Evolutionary conservation across 2,113 vertebrate species (phyloP).

Genomic region (Mirza zaza): DNA sequence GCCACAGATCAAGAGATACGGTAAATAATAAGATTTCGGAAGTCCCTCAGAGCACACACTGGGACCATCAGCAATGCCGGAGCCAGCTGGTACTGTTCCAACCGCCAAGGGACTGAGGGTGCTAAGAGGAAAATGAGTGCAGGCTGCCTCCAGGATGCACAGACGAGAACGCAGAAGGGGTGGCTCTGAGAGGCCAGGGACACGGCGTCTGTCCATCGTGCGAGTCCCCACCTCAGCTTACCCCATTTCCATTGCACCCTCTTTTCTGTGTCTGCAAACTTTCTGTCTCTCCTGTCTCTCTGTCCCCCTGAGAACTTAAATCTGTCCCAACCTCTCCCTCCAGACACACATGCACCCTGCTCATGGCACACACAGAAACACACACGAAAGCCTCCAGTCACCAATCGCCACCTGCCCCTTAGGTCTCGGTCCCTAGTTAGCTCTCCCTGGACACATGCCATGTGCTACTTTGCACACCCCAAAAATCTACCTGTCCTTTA

Average conservation of each 20-base stretch:
- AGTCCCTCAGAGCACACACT: background rate
- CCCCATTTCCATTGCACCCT: background rate
- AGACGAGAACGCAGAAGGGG: background rate
- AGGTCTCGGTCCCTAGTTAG: no score
- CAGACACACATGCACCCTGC: background rate
- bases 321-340: background rate
- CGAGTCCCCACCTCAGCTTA: background rate
- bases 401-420: rapidly evolving
- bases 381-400: background rate
- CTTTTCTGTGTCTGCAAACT: background rate
- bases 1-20: background rate
- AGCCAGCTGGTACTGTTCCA: rapidly evolving
- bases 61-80: background rate
- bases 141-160: background rate
- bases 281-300: background rate
- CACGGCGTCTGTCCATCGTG: background rate
- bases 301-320: background rate
- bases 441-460: background rate
- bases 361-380: background rate
- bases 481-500: background rate
- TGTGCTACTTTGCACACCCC: background rate
- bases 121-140: background rate
- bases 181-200: no score
- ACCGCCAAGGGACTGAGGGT: background rate
- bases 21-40: no score